Evolutionary conservation across 2,797 vertebrate genomes (phyloP), one percentile per base, ranked within the genome.

Genomic region (Parambassis ranga): DNA sequence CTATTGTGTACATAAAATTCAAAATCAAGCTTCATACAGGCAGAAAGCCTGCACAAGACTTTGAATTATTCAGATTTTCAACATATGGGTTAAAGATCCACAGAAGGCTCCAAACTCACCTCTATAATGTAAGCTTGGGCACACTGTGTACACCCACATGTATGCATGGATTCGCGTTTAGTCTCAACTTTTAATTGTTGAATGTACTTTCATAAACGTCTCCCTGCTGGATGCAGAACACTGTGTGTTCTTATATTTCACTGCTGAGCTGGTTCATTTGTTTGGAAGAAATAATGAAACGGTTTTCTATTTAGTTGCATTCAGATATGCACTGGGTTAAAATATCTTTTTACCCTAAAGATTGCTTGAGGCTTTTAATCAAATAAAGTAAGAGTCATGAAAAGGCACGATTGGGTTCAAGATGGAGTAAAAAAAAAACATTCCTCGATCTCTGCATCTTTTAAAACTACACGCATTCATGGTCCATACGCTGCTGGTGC

Each of bases 11-110:
- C 19, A 48, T 50, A 20, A 44, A 55, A 59, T 15, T 51, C 11
- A 43, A 53, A 61, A 41, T 22, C 6, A 31, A 24, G 28, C 41
- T 13, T 22, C 10, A 14, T 35, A 55, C 11, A n/a, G 16, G 32
- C 39, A 32, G 20, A 26, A 44, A 33, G 26, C 16, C 10, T 0
- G 3, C 20, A 22, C 5, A 4, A 7, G 7, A 31, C 62, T 65
- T 68, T 71, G 10, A 68, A 73, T 77, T 44, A 82, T 84, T 82
- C 50, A 52, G 3, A 11, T 52, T 69, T 62, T 52, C 5, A 51
- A 14, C 27, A 24, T 23, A 13, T 0, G 51, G 59, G 66, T 76
- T 62, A 51, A 55, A 52, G 41, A 61, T 3, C 5, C 9, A 38
- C 18, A 28, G 13, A 33, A 48, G 13, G 13, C 18, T 31, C 2